Evolutionary conservation across 2,113 vertebrate species (phyloP).

Genomic region (Rattus norvegicus): GRCr8 NC_086036.1:73701001-73701500

Average conservation of each 20-base stretch:
- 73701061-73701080: not conserved
- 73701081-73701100: not conserved
- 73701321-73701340: too few relatives aligned
- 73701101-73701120: not conserved
- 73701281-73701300: too few relatives aligned
- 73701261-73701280: too few relatives aligned
- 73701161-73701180: not conserved
- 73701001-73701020: not conserved
- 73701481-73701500: not conserved
- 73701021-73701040: accelerated
- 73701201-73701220: not conserved
- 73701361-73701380: too few relatives aligned
- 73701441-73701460: not conserved
- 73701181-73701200: too few relatives aligned
- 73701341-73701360: too few relatives aligned
- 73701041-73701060: not conserved
- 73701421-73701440: not conserved
- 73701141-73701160: not conserved
- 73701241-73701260: too few relatives aligned
- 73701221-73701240: too few relatives aligned
- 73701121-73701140: not conserved
- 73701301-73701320: too few relatives aligned
- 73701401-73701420: not conserved
- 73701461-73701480: not conserved
- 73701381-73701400: not conserved